Base-by-base conservation (phyloP, 30 jellyfish, hydroid and myxozoan genomes). In the Phacellophora camtschatica region DNA sequence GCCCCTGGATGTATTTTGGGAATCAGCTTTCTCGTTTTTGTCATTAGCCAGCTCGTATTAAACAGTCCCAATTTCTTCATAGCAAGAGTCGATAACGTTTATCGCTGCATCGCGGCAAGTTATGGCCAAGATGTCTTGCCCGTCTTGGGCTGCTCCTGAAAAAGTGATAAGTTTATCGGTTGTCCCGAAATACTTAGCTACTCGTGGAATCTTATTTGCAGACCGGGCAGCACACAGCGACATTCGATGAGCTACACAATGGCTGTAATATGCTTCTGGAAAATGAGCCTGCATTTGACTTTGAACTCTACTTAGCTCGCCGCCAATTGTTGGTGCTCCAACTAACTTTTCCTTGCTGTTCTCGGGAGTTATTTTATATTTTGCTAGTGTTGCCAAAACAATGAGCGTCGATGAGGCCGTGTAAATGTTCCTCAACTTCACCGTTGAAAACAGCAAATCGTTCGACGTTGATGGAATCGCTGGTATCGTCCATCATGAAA, bases 321-420 rank as follows among this genome's bases (percentile, higher is more conserved):
- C 58, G 67, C 88, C 39, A 65, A 32, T 75, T 25, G 81, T 75
- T 43, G 79, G 81, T 9, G 88, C 88, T 75, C 88, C 88, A 55
- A n/a, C n/a, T n/a, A n/a, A n/a, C n/a, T n/a, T n/a, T n/a, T n/a
- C n/a, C n/a, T n/a, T n/a, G n/a, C n/a, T n/a, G n/a, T n/a, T n/a
- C n/a, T n/a, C n/a, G n/a, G n/a, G n/a, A n/a, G n/a, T n/a, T n/a
- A n/a, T n/a, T n/a, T n/a, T n/a, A n/a, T n/a, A n/a, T n/a, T n/a
- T n/a, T n/a, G n/a, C n/a, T n/a, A n/a, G n/a, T n/a, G n/a, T n/a
- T n/a, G n/a, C n/a, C n/a, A n/a, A n/a, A n/a, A n/a, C n/a, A 20
- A 66, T 58, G 19, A 20, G 51, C 77, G 86, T 72, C 25, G 57
- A 72, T 72, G 54, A 72, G 77, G 27, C 86, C 80, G 81, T 48